phyloP scores from a whole-genome alignment of 1,140 invertebrate species.

The Panagrolaimus sp. region DNA sequence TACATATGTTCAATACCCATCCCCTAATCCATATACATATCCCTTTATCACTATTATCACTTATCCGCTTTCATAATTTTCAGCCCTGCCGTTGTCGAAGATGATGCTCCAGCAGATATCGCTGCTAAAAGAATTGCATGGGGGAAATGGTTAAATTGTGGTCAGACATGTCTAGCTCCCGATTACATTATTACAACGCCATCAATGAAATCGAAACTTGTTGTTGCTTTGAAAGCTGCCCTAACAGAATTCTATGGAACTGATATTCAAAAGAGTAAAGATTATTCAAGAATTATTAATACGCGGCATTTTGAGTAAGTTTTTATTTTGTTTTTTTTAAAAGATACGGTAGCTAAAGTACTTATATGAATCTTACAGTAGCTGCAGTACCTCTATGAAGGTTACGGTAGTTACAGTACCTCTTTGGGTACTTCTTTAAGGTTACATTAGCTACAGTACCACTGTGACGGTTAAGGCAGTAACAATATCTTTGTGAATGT shows the following conservation, averaged over 20 bases:
- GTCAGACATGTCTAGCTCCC: slow-evolving; percentile 95
- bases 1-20: too few species aligned
- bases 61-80: too few species aligned
- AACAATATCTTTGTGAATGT: too few species aligned
- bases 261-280: slow-evolving; percentile 72
- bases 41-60: too few species aligned
- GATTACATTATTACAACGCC: slow-evolving; percentile 70
- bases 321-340: slow-evolving; percentile 64
- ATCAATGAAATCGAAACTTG: slow-evolving; percentile 56
- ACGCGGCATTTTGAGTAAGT: slow-evolving; percentile 68
- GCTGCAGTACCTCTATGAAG: too few species aligned
- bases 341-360: too few species aligned
- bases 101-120: slow-evolving; percentile 57
- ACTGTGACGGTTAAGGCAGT: too few species aligned
- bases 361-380: too few species aligned
- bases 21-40: too few species aligned
- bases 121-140: slow-evolving; percentile 72
- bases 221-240: slow-evolving; percentile 65
- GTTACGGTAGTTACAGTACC: too few species aligned
- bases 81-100: slow-evolving; percentile 54
- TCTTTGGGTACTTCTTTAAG: too few species aligned
- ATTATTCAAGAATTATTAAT: slow-evolving; percentile 80
- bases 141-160: slow-evolving; percentile 88
- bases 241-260: slow-evolving; percentile 80
- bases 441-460: too few species aligned